Evolutionary conservation across 2,113 vertebrate species (phyloP).

Genomic region (Oriolus oriolus): DNA sequence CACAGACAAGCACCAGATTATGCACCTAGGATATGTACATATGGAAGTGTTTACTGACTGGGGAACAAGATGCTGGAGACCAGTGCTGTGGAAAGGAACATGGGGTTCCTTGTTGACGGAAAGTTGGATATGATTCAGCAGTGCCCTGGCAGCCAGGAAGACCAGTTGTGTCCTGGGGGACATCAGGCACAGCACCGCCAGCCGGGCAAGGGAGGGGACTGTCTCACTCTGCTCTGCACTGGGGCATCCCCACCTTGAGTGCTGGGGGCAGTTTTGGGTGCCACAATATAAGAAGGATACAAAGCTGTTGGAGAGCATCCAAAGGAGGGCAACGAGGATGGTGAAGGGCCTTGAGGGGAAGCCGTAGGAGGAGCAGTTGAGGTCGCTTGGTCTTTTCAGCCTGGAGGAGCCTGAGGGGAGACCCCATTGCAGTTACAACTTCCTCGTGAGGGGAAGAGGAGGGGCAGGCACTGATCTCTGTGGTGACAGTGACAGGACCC

Average conservation of each 20-base stretch:
- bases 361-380: fast-evolving
- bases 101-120: background rate
- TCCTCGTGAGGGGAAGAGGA: fast-evolving
- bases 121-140: background rate
- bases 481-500: background rate
- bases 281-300: background rate
- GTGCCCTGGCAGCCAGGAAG: background rate
- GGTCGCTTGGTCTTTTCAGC: background rate
- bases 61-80: background rate
- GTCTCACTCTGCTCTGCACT: fast-evolving
- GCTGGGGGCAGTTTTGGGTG: background rate
- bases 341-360: background rate
- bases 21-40: background rate
- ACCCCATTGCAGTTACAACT: background rate
- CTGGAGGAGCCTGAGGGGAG: background rate
- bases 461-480: background rate
- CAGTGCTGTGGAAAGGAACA: background rate
- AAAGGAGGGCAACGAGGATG: background rate
- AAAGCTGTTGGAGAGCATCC: background rate
- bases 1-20: background rate
- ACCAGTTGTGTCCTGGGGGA: fast-evolving
- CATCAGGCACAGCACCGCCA: background rate
- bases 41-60: too few relatives aligned
- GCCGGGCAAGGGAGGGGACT: fast-evolving
- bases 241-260: fast-evolving